Conservation (phyloP, 2,888 invertebrate species). For the Drosophila siamana region DNA sequence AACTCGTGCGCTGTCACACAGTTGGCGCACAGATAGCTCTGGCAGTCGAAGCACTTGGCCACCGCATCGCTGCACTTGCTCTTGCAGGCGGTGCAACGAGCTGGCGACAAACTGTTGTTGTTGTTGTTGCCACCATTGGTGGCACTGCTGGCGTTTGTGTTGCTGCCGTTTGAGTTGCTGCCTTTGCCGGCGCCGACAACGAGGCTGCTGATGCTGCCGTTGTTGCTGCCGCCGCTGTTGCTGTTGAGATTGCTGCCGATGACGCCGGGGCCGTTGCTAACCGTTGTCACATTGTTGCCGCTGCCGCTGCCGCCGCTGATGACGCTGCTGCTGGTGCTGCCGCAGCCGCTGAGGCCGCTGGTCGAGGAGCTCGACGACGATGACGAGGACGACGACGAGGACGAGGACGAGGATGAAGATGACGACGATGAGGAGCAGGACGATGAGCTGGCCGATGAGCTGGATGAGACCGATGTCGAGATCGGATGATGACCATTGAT, state of each 20-base stretch:
- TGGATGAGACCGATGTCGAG: conserved; percentile 83
- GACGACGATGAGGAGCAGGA: conserved; percentile 81
- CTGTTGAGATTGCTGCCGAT: conserved; percentile 84
- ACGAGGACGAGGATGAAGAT: conserved; percentile 70
- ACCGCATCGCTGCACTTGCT: conserved; percentile 97
- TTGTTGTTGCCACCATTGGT: conserved; percentile 33
- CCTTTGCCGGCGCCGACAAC: conserved; percentile 71
- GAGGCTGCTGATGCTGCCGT: conserved; percentile 56
- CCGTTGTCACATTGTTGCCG: conserved; percentile 26
- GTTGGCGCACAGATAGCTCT: conserved; percentile 97
- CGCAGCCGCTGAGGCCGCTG: conserved; percentile 87
- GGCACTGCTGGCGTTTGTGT: conserved; percentile 11
- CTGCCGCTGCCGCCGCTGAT: conserved; percentile 42
- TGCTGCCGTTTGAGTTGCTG: conserved; percentile 25
- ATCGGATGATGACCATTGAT: conserved; percentile 84
- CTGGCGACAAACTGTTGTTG: conserved; percentile 47
- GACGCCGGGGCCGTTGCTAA: conserved; percentile 86
- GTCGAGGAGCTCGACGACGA: conserved; percentile 79
- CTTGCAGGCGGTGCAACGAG: conserved; percentile 98
- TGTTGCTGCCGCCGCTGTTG: conserved; percentile 37
- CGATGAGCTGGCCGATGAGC: conserved; percentile 82
- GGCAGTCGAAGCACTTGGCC: conserved; percentile 98
- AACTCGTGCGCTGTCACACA: conserved; percentile 99
- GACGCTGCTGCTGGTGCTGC: conserved; percentile 86
- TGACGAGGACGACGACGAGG: conserved; percentile 71